A percentile compares a stretch with the other conserved stretches of the same genome.
Conservation (phyloP, 2,797 vertebrate species). For the Coregonus ussuriensis region DNA sequence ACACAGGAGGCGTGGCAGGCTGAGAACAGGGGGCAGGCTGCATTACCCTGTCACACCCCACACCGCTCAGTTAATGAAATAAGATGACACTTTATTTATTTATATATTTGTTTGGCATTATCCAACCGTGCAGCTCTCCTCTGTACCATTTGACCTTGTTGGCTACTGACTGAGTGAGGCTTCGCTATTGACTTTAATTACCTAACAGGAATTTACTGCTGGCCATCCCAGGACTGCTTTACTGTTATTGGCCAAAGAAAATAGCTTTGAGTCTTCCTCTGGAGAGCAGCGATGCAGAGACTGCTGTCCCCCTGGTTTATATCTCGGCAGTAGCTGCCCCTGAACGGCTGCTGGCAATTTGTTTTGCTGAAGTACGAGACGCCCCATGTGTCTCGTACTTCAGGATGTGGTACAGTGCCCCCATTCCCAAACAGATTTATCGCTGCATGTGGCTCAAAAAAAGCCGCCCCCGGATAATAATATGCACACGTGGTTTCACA, state of each 20-base stretch:
- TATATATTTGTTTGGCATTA: constrained; percentile 77
- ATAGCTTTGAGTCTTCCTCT: constrained; percentile 65
- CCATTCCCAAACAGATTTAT: constrained; percentile 63
- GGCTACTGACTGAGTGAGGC: constrained; percentile 79
- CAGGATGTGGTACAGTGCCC: background rate
- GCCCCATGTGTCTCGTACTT: constrained; percentile 55
- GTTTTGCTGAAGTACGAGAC: constrained; percentile 48
- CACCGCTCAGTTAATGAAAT: constrained; percentile 79
- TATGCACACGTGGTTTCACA: constrained; percentile 65
- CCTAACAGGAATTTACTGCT: constrained; percentile 66
- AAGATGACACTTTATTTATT: constrained; percentile 80
- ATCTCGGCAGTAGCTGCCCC: constrained; percentile 59
- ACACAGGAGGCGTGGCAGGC: background rate
- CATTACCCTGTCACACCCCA: background rate
- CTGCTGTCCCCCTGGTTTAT: constrained; percentile 56
- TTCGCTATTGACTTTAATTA: constrained; percentile 97
- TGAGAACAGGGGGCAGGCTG: background rate
- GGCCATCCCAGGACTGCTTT: constrained; percentile 82
- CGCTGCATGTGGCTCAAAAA: constrained; percentile 54
- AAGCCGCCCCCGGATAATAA: constrained; percentile 1
- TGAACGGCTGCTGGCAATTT: constrained; percentile 75
- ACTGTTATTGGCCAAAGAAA: constrained; percentile 81
- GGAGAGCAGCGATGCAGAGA: constrained; percentile 25
- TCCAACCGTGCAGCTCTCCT: constrained; percentile 69
- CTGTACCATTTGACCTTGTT: constrained; percentile 86